Evolutionary conservation across 2,797 vertebrate species (phyloP).

Genomic region (Hippopotamyrus pictus): DNA sequence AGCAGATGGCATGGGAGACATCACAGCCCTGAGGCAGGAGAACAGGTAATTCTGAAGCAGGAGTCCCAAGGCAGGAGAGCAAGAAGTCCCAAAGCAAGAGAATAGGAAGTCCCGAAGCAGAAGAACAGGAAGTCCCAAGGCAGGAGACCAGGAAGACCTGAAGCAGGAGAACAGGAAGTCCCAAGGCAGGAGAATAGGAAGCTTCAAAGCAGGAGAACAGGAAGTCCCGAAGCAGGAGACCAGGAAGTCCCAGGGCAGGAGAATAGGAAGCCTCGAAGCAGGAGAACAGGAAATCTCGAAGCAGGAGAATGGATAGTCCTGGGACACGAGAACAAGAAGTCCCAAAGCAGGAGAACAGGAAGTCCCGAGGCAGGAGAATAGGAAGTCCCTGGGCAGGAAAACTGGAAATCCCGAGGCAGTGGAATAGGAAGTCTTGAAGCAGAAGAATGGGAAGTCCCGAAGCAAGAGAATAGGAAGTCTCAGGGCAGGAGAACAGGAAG

Average conservation of each 20-base stretch:
- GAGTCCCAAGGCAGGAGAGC: neutral
- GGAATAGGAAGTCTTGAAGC: too few species aligned
- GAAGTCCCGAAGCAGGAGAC: slow-evolving; percentile 20
- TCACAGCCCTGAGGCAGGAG: slow-evolving; percentile 17
- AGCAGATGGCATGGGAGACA: slow-evolving; percentile 12
- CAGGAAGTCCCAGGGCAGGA: slow-evolving; percentile 21
- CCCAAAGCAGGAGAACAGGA: too few species aligned
- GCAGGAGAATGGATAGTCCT: too few species aligned
- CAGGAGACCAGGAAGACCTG: slow-evolving; percentile 24
- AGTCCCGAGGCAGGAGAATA: too few species aligned
- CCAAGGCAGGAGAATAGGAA: too few species aligned
- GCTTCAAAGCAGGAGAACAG: neutral
- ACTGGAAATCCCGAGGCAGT: slow-evolving; percentile 1
- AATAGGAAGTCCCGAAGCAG: neutral
- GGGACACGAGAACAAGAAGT: too few species aligned
- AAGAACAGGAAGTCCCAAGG: neutral
- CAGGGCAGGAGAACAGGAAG: too few species aligned
- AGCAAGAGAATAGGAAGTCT: too few species aligned
- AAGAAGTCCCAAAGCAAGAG: neutral
- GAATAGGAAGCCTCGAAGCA: too few species aligned
- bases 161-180: neutral
- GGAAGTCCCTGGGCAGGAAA: too few species aligned
- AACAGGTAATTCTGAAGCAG: too few species aligned
- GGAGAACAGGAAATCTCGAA: neutral
- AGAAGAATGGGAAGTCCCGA: too few species aligned